A percentile compares a stretch with the other conserved stretches of the same genome.
phyloP scores from a whole-genome alignment of 2,888 invertebrate species.

The Hylaea fasciaria region DNA sequence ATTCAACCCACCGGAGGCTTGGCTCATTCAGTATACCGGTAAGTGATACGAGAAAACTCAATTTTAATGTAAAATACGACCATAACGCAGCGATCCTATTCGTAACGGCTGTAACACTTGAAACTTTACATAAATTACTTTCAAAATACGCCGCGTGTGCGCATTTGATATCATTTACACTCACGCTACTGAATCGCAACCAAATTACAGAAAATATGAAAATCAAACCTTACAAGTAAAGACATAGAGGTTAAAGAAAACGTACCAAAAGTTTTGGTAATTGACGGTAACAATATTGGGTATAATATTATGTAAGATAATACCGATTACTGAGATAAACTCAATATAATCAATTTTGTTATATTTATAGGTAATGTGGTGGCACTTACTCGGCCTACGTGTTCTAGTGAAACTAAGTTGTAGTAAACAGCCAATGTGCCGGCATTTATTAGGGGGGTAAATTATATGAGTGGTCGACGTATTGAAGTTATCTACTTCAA shows the following conservation, averaged over 20 bases:
- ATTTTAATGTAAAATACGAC: slow-evolving; percentile 34
- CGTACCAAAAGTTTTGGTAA: slow-evolving; percentile 22
- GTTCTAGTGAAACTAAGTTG: slow-evolving; percentile 19
- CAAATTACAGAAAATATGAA: slow-evolving; percentile 2
- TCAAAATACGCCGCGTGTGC: slow-evolving; percentile 31
- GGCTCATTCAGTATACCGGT: slow-evolving; percentile 23
- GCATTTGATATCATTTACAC: slow-evolving; percentile 40
- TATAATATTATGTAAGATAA: slow-evolving; percentile 61
- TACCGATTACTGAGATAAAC: slow-evolving; percentile 56
- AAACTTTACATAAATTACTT: slow-evolving; percentile 42
- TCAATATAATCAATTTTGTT: slow-evolving; percentile 55
- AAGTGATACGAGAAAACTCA: slow-evolving; percentile 33
- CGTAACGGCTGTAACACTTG: slow-evolving; percentile 36
- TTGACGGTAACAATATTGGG: slow-evolving; percentile 54
- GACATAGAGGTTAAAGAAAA: slow-evolving; percentile 6
- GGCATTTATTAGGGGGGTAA: neutral
- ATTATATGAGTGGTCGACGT: neutral
- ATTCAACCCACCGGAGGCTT: slow-evolving; percentile 9
- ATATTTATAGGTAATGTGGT: slow-evolving; percentile 37
- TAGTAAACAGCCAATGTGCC: slow-evolving; percentile 23
- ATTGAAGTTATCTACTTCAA: neutral
- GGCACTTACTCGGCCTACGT: slow-evolving; percentile 20
- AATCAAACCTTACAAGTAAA: slow-evolving; percentile 20
- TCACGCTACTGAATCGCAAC: slow-evolving; percentile 34
- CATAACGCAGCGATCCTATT: slow-evolving; percentile 29